These are phyloP conservation scores for Scortum barcoo DNA, from an alignment of 2,113 vertebrate species.

Conservation along the genomic window DNA sequence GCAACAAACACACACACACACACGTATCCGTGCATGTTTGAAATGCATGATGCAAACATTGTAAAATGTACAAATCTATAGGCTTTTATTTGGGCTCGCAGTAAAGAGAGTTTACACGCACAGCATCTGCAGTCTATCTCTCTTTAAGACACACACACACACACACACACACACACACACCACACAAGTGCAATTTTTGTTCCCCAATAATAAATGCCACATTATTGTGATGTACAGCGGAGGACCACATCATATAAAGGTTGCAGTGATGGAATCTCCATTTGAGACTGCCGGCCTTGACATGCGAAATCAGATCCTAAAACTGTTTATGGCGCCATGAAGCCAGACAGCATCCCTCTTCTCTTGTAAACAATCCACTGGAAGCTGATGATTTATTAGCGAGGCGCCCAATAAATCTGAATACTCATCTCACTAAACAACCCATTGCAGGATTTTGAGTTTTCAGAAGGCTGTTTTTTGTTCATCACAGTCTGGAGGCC, in stretches of 20 bases:
- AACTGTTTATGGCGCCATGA: slow-evolving; percentile 61
- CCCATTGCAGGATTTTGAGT: slow-evolving; percentile 36
- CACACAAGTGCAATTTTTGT: slow-evolving; percentile 23
- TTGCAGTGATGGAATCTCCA: slow-evolving; percentile 62
- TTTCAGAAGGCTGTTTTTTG: slow-evolving; percentile 27
- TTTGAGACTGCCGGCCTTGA: slow-evolving; percentile 59
- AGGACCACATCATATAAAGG: slow-evolving; percentile 61
- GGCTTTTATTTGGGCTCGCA: neutral
- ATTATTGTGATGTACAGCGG: slow-evolving; percentile 71
- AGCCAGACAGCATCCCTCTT: slow-evolving; percentile 48
- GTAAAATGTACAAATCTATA: slow-evolving; percentile 21
- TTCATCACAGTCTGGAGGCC: slow-evolving; percentile 40
- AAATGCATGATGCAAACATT: slow-evolving; percentile 23
- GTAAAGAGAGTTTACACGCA: slow-evolving; percentile 18
- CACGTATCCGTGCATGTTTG: neutral
- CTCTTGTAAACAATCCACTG: slow-evolving; percentile 65
- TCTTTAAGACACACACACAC: slow-evolving; percentile 7
- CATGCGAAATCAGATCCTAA: slow-evolving; percentile 66
- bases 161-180: slow-evolving; percentile 12
- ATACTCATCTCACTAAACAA: slow-evolving; percentile 56
- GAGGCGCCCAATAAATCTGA: slow-evolving; percentile 60
- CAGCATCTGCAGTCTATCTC: neutral
- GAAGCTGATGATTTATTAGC: slow-evolving; percentile 56
- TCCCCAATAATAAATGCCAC: slow-evolving; percentile 68
- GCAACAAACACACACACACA: slow-evolving; percentile 25